Base-by-base conservation (phyloP, 2,888 invertebrate species). In the Zygothrica quintamaculata region DNA sequence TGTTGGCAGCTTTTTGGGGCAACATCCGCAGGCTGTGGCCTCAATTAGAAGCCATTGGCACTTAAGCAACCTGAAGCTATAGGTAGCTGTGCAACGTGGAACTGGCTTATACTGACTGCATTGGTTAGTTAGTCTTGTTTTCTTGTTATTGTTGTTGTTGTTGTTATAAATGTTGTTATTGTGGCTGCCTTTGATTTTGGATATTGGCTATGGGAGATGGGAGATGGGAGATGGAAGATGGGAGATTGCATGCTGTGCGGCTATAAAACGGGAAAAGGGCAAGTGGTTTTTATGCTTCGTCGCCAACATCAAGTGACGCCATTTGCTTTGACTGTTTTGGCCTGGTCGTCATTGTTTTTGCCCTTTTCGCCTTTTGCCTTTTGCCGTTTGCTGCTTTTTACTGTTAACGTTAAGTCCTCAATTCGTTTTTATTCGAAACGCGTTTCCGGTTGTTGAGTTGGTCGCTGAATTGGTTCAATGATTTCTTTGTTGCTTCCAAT, bases 361-460 rank as follows among this genome's bases (percentile, higher is more conserved):
- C 44, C 43, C 3, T 5, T 47, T 43, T 57, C 26, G 52, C 52
- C 64, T 62, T 57, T 57, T 72, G 57, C 56, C 66, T 77, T 80
- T 84, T 80, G 70, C 73, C 65, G 72, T 77, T 72, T 60, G 56
- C 56, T 72, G 59, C 53, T 65, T 77, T 80, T 86, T 80, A 73
- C 74, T 66, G 75, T 77, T 72, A 72, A 77, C 64, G 87, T 78
- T 81, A 87, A 87, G 74, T 81, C 85, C 85, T 69, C 84, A 82
- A 84, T 84, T 84, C 87, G 85, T 77, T 85, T 87, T 85, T 87
- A 85, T 84, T 77, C 70, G 87, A 85, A 84, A 77, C 73, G 87
- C 87, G 87, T 87, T 84, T 85, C 87, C 84, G 84, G 87, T 87
- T 84, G 82, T 84, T 84, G 82, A 87, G 76, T 76, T 84, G 87